Base-by-base conservation (phyloP, 1,140 invertebrate species). In the Maniola jurtina region DNA sequence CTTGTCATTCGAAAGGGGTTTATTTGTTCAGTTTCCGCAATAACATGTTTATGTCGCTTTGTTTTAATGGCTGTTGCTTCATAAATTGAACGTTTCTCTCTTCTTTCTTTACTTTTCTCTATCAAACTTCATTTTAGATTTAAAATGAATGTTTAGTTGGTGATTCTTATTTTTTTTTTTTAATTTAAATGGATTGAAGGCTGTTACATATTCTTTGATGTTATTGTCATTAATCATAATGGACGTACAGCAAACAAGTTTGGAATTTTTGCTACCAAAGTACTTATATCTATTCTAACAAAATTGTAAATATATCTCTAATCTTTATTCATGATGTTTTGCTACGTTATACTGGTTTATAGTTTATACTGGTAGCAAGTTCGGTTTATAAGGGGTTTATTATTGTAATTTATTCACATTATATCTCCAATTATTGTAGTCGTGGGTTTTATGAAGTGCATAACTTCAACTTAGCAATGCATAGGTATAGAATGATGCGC, bases 391-490 rank as follows among this genome's bases (percentile, higher is more conserved):
- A 13, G 13, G 42, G 36, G 16, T 33, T 33, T 48, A 48, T 48
- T 48, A 47, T 48, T 33, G 16, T 61, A 35, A 48, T 42, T 48
- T 35, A 50, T 61, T n/a, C 48, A 54, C 8, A 52, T 52, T 36
- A 50, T 52, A 61, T 61, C 8, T 54, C 8, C 6, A 52, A 38
- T 54, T 50, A 52, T 5, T 59, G 13, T 45, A 45, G n/a, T 54
- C 56, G 57, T 48, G 59, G 40, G 57, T 64, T 66, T 57, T 56
- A 48, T 64, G 33, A 8, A 67, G 42, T n/a, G 42, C 42, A 45
- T 45, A 45, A 45, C 42, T 45, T 15, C 60, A 68, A 62, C 36
- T 68, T 68, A 68, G 59, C 56, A 71, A 55, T 65, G 60, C 63
- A 66, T 71, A 61, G 64, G 61, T 0, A 57, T 47, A 61, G 59